Conservation (phyloP, 1,140 invertebrate genomes). For the Drosophila jambulina region DNA sequence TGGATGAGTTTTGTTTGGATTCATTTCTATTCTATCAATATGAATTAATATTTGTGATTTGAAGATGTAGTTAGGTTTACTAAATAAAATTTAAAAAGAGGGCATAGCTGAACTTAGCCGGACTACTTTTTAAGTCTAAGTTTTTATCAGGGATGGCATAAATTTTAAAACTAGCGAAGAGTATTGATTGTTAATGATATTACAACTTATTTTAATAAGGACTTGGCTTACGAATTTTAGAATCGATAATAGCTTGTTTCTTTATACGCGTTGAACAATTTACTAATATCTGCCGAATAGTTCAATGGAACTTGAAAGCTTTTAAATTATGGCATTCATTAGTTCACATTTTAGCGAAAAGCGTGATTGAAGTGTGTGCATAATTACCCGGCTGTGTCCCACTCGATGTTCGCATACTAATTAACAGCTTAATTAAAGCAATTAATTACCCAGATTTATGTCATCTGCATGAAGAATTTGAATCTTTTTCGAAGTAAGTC, state of each 20-base stretch:
- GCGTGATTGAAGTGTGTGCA: conserved; percentile 6
- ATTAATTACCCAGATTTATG: background rate
- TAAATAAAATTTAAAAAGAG: background rate
- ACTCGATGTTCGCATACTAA: background rate
- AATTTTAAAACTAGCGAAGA: no score
- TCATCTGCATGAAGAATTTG: background rate
- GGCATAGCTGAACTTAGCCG: background rate
- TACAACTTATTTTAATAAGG: no score
- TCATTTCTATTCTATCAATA: background rate
- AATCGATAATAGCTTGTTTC: background rate
- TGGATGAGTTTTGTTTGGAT: background rate
- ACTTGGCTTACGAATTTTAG: background rate
- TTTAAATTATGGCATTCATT: conserved; percentile 5
- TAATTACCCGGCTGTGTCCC: background rate
- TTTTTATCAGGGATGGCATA: background rate
- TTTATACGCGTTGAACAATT: no score
- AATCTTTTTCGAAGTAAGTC: no score
- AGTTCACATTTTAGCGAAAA: background rate
- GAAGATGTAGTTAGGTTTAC: background rate
- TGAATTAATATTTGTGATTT: background rate
- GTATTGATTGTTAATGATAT: background rate
- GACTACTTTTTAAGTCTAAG: background rate
- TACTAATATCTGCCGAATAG: background rate
- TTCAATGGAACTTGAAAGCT: background rate
- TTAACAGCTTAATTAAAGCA: background rate